These are phyloP conservation scores for Lepidochitona cinerea DNA, from an alignment of 2,888 invertebrate genomes.

Conservation along the genomic window DNA sequence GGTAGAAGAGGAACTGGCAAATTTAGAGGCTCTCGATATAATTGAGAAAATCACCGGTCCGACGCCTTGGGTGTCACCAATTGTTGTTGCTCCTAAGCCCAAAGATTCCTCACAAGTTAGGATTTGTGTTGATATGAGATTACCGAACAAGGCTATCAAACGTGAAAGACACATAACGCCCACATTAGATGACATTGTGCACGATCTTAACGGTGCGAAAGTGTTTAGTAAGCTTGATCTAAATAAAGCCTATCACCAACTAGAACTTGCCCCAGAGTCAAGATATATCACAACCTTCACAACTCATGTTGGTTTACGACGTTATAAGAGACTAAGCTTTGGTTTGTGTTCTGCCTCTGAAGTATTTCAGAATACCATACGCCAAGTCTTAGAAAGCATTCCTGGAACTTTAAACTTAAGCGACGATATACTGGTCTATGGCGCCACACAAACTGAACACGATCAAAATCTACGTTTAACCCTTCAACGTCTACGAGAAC, in stretches of 20 bases:
- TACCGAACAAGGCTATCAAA: slow-evolving; percentile 33
- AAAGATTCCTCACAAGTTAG: slow-evolving; percentile 29
- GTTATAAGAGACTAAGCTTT: slow-evolving; percentile 28
- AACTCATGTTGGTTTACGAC: slow-evolving; percentile 28
- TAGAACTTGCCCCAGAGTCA: slow-evolving; percentile 23
- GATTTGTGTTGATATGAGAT: slow-evolving; percentile 42
- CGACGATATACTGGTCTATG: slow-evolving; percentile 24
- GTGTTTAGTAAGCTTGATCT: slow-evolving; percentile 36
- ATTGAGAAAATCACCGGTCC: slow-evolving; percentile 41
- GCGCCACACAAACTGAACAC: slow-evolving; percentile 12
- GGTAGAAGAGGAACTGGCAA: slow-evolving; percentile 30
- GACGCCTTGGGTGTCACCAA: slow-evolving; percentile 43
- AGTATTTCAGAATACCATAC: slow-evolving; percentile 13
- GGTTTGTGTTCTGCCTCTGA: slow-evolving; percentile 21
- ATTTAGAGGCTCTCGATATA: slow-evolving; percentile 31
- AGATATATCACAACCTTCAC: slow-evolving; percentile 35
- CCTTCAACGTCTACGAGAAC: slow-evolving; percentile 21
- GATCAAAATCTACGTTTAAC: slow-evolving; percentile 12
- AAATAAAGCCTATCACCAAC: slow-evolving; percentile 30
- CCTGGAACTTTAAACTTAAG: slow-evolving; percentile 4
- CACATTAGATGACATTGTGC: slow-evolving; percentile 36
- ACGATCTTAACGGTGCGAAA: slow-evolving; percentile 33
- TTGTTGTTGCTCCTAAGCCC: slow-evolving; percentile 33
- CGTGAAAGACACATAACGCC: slow-evolving; percentile 38
- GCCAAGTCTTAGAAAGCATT: slow-evolving; percentile 6